Conservation (phyloP, 2,113 vertebrate species). For the Oriolus oriolus region DNA sequence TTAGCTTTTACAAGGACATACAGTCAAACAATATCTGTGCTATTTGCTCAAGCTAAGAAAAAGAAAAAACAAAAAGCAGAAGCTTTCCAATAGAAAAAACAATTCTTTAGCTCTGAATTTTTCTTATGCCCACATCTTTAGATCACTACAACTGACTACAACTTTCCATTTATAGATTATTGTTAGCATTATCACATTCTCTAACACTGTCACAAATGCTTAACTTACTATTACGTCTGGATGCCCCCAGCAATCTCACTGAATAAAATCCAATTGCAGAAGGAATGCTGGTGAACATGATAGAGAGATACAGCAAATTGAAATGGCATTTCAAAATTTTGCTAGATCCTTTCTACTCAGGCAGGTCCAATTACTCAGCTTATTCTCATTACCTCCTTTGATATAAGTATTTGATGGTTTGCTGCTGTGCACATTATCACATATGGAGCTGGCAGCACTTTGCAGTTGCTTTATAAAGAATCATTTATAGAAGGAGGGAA, state of each 20-base stretch:
- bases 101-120: neutral
- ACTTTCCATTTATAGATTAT: neutral
- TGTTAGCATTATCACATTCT: neutral
- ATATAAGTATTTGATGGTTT: neutral
- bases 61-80: neutral
- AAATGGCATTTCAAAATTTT: slow-evolving; percentile 23
- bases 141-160: neutral
- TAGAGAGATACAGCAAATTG: neutral
- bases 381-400: slow-evolving; percentile 24
- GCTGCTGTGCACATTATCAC: neutral
- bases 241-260: neutral
- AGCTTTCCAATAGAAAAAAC: neutral
- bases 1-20: neutral
- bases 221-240: neutral
- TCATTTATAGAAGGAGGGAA: neutral
- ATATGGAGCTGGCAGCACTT: neutral
- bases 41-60: neutral
- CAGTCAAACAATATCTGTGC: accelerated
- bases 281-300: neutral
- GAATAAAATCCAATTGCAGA: slow-evolving; percentile 5
- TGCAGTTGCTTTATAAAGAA: neutral
- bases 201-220: slow-evolving; percentile 13
- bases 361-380: neutral
- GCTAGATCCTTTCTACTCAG: neutral
- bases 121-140: neutral